These are phyloP conservation scores for Phragmatobia fuliginosa DNA, from an alignment of 2,888 invertebrate species.

Conservation along the genomic window DNA sequence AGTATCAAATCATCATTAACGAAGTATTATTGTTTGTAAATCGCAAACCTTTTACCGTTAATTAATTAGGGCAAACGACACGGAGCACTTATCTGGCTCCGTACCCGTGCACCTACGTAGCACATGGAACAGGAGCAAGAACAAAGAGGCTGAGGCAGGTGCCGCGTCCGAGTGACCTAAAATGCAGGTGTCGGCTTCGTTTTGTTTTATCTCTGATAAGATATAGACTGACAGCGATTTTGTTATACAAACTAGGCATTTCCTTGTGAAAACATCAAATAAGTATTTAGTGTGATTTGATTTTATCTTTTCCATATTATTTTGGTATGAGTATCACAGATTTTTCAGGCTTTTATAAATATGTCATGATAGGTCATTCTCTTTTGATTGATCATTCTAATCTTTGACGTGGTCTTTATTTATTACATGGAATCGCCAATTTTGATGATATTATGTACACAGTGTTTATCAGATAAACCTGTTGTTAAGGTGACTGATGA, in stretches of 20 bases:
- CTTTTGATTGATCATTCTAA: background rate
- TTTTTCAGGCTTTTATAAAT: background rate
- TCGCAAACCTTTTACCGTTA: conserved; percentile 24
- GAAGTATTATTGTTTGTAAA: conserved; percentile 29
- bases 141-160: conserved; percentile 62
- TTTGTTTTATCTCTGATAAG: conserved; percentile 45
- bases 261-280: background rate
- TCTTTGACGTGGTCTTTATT: background rate
- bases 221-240: conserved; percentile 36
- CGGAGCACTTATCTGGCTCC: conserved; percentile 43
- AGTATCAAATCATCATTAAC: background rate
- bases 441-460: background rate
- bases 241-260: background rate
- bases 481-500: background rate
- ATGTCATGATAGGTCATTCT: background rate
- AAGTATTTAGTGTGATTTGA: background rate
- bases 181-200: conserved; percentile 75
- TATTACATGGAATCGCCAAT: background rate
- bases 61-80: conserved; percentile 37
- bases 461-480: background rate
- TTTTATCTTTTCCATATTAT: background rate
- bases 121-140: conserved; percentile 58
- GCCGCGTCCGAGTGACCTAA: conserved; percentile 78
- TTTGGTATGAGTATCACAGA: background rate
- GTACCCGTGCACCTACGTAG: conserved; percentile 46